Evolutionary conservation across 2,797 vertebrate genomes (phyloP), one percentile per base, ranked within the genome.

Genomic region (Atherinosoma microstoma): DNA sequence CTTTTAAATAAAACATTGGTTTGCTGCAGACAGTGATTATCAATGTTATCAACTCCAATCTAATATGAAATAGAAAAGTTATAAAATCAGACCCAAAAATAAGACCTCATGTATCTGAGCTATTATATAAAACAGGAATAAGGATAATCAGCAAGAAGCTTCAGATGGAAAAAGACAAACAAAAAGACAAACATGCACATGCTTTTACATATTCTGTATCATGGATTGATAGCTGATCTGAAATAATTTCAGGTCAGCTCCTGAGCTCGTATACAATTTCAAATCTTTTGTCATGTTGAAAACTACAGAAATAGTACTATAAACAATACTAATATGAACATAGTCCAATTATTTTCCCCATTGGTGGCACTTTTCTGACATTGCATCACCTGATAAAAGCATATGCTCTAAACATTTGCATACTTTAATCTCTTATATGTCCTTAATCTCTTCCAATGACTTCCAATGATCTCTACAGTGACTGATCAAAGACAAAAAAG

Each of bases 401-500:
- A 40, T 36, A 8, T 6, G 10, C 12, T 15, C n/a, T 16, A 24
- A 38, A 38, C 20, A 30, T 29, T 56, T 53, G 24, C 40, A 1
- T 18, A 45, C 24, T 51, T 51, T 22, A 22, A 22, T 51, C 10
- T n/a, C 16, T n/a, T 6, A 47, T 20, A n/a, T 20, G 18, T 67
- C 11, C 27, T 67, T 18, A 45, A 22, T 57, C 24, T 42, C 53
- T 34, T 13, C 57, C 16, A 45, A 18, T 45, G 18, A 45, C 40
- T 1, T 45, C 8, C 30, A 35, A 24, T 6, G 45, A 38, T n/a
- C 38, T 47, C 2, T 22, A 57, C 29, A 58, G 11, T 30, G 35
- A 38, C 34, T 30, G 49, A 66, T 24, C 27, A 57, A 57, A 40
- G 29, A 24, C 35, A 53, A 36, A 56, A 56, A 66, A 66, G 18